These are phyloP conservation scores for Chymomyza fuscimana DNA, from an alignment of 2,888 invertebrate genomes.

Conservation along the genomic window DNA sequence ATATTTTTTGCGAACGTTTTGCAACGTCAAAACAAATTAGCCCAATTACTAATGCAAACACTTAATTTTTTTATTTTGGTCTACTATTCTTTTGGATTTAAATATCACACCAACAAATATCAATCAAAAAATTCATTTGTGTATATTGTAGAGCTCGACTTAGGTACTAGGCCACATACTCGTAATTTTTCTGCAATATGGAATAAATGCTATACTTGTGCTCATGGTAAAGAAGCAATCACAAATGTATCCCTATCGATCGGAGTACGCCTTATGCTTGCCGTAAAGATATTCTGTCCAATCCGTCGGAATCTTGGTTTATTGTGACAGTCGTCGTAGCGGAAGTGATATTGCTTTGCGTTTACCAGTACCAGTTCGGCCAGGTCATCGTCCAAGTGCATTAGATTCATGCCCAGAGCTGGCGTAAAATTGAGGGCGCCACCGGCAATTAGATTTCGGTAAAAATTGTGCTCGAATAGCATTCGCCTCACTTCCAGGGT, in stretches of 20 bases:
- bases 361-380: background rate
- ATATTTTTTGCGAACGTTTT: no score
- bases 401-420: background rate
- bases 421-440: background rate
- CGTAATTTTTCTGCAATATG: background rate
- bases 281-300: conserved; percentile 5
- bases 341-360: no score
- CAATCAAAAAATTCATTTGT: no score
- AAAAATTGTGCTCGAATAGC: background rate
- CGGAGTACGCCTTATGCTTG: background rate
- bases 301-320: background rate
- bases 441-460: background rate
- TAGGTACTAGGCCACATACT: background rate
- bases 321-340: conserved; percentile 11
- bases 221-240: no score
- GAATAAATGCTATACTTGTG: no score
- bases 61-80: no score
- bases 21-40: no score
- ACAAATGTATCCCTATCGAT: background rate
- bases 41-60: no score
- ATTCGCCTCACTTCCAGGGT: background rate
- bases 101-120: no score
- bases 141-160: no score
- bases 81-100: no score
- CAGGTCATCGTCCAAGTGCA: background rate